Evolutionary conservation across 2,113 vertebrate species (phyloP).

Genomic region (Phoenicopterus ruber): DNA sequence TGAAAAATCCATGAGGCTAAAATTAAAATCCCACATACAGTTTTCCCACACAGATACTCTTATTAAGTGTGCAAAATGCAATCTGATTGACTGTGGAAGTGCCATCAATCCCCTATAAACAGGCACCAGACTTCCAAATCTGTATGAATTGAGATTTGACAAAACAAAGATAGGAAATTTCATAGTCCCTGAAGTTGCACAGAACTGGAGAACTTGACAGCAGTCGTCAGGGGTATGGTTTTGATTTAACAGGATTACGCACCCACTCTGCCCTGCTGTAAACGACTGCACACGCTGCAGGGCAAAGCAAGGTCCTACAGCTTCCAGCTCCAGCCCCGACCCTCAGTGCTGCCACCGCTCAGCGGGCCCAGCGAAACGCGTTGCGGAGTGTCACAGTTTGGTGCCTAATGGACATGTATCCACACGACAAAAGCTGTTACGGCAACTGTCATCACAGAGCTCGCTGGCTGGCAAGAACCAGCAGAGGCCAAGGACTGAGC

Average conservation of each 20-base stretch:
- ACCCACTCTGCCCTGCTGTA: neutral
- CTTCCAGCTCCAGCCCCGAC: neutral
- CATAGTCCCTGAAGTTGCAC: neutral
- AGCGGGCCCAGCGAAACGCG: fast-evolving
- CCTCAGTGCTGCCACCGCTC: neutral
- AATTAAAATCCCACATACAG: neutral
- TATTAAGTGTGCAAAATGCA: neutral
- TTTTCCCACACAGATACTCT: neutral
- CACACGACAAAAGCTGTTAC: neutral
- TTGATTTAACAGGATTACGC: neutral
- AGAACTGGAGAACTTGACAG: neutral
- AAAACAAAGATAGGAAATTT: neutral
- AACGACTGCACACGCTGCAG: fast-evolving
- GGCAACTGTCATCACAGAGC: neutral
- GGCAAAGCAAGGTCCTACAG: neutral
- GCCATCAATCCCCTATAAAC: neutral
- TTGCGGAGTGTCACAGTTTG: neutral
- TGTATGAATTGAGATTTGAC: neutral
- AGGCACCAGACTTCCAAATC: neutral
- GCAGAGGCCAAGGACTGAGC: neutral
- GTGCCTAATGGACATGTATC: neutral
- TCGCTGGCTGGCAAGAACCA: neutral
- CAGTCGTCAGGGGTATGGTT: neutral
- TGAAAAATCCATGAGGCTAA: neutral
- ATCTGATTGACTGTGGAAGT: neutral